phyloP scores from a whole-genome alignment of 2,888 invertebrate species.

The Zootermopsis nevadensis region DNA sequence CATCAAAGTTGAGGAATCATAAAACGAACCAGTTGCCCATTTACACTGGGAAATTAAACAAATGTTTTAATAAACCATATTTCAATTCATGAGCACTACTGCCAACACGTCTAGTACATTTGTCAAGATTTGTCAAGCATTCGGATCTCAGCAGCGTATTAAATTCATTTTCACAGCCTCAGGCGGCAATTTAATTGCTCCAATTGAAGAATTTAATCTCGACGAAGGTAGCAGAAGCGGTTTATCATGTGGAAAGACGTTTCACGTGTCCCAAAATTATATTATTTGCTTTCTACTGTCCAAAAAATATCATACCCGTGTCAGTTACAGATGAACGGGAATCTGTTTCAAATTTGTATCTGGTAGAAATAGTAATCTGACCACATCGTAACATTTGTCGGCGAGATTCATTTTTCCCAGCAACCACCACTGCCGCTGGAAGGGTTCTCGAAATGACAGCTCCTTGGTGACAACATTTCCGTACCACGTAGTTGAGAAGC shows the following conservation, averaged over 20 bases:
- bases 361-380: neutral
- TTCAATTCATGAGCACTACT: neutral
- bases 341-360: neutral
- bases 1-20: neutral
- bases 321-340: too few relatives aligned
- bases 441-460: neutral
- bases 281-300: neutral
- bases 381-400: neutral
- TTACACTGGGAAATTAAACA: neutral
- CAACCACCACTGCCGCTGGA: neutral
- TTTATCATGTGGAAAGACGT: constrained; percentile 9
- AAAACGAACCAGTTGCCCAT: neutral
- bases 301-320: neutral
- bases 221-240: constrained; percentile 5
- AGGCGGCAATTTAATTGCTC: neutral
- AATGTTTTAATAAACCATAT: neutral
- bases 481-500: too few relatives aligned
- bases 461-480: constrained; percentile 2
- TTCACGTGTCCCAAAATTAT: neutral
- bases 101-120: neutral
- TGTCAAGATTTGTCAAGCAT: neutral
- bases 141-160: neutral
- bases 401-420: neutral
- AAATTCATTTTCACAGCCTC: constrained; percentile 24
- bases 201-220: constrained; percentile 13